A percentile compares a stretch with the other conserved stretches of the same genome.
These are phyloP conservation scores for Centropus unirufus DNA, from an alignment of 2,113 vertebrate species.

Conservation along the genomic window DNA sequence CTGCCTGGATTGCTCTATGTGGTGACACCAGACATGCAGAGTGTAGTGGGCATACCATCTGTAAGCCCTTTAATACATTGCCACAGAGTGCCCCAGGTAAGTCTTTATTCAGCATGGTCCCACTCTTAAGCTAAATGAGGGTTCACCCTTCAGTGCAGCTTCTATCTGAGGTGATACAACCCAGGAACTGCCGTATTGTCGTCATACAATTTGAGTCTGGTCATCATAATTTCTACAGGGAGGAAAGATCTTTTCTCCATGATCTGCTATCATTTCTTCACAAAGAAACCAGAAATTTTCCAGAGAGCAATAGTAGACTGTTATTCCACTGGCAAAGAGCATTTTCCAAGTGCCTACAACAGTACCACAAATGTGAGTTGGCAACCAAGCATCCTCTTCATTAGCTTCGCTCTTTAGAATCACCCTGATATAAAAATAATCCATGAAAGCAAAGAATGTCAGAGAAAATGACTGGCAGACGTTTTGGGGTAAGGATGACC, in stretches of 20 bases:
- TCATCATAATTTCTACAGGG: neutral
- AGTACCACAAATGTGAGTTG: neutral
- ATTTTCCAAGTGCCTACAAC: neutral
- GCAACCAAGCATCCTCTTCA: neutral
- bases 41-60: neutral
- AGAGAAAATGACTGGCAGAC: neutral
- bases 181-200: neutral
- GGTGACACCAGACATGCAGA: neutral
- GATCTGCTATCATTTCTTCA: neutral
- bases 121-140: neutral
- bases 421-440: neutral
- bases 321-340: neutral
- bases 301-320: neutral
- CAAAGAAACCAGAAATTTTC: neutral
- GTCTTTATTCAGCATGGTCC: neutral
- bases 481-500: neutral
- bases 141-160: neutral
- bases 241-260: neutral
- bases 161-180: neutral
- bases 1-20: neutral
- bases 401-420: neutral
- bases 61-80: neutral
- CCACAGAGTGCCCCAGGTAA: neutral
- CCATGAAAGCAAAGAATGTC: neutral
- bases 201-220: neutral